These are phyloP conservation scores for Corythoichthys haematopterus DNA, from an alignment of 2,113 vertebrate species.

Conservation along the genomic window DNA sequence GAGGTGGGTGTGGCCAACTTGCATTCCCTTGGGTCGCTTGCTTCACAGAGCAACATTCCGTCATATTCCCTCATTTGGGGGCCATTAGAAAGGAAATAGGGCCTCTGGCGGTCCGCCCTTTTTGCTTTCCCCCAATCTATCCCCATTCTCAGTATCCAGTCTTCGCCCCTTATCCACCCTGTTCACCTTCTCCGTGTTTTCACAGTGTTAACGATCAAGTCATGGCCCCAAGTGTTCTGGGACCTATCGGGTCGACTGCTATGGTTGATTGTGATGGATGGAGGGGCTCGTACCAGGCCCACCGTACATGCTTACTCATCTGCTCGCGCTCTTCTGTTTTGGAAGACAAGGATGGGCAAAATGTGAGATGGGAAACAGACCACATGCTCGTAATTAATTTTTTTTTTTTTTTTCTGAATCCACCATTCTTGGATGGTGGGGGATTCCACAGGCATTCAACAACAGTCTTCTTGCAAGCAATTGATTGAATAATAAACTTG, in stretches of 20 bases:
- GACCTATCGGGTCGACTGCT: constrained; percentile 62
- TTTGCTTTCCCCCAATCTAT: constrained; percentile 21
- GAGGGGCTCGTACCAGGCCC: constrained; percentile 31
- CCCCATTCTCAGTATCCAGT: constrained; percentile 36
- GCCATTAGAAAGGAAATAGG: constrained; percentile 74
- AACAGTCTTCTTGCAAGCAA: neutral
- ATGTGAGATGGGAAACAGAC: constrained; percentile 5
- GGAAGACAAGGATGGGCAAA: constrained; percentile 12
- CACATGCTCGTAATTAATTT: neutral
- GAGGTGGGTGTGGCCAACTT: constrained; percentile 36
- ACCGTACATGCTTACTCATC: constrained; percentile 46
- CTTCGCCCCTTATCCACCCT: constrained; percentile 29
- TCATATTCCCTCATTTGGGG: constrained; percentile 60
- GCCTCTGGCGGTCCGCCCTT: constrained; percentile 47
- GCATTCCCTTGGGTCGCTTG: constrained; percentile 58
- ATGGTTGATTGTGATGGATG: constrained; percentile 74
- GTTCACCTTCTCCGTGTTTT: constrained; percentile 48
- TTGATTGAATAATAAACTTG: neutral
- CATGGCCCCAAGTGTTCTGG: constrained; percentile 68
- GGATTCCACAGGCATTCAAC: neutral
- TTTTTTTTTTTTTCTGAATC: neutral
- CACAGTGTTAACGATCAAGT: constrained; percentile 69
- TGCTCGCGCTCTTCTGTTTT: constrained; percentile 27
- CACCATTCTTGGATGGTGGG: neutral
- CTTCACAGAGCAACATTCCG: constrained; percentile 60